Base-by-base conservation (phyloP, 2,888 invertebrate genomes). In the Mylabris sibirica region DNA sequence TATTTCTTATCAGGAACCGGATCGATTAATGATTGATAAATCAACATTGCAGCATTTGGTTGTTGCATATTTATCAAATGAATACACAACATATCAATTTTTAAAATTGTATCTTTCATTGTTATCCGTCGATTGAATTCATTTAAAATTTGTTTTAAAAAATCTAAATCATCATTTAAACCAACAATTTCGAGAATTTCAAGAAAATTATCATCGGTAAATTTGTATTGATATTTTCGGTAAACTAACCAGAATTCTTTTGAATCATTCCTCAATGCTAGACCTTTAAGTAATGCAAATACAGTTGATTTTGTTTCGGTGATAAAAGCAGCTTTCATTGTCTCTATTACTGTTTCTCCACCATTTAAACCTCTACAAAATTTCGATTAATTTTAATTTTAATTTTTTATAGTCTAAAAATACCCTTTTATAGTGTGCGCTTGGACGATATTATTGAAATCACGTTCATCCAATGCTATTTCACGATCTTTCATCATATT, bases 361-460 rank as follows among this genome's bases (percentile, higher is more conserved):
- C 86, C 87, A 1, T 84, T 65, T 1, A 87, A 65, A 71, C 88
- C 84, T 0, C 82, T 83, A 61, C 35, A 79, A 75, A 24, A 22
- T 11, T 5, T 65, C 59, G 59, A 35, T 14, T 26, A n/a, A 61
- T 41, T 59, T 57, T 17, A 3, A 11, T 14, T 12, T 38, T 14
- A 38, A 1, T 14, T 3, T 14, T 12, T 35, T 35, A 11, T 6
- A 65, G 1, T 35, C 49, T 9, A 57, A 30, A 57, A 84, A 83
- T 83, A 89, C 89, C 87, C 85, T 68, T 85, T 78, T 76, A 87
- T 87, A 11, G 88, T 87, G 80, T 91, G 88, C 12, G 88, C 89
- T 65, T 90, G 79, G 11, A 92, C 87, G 0, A 93, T 83, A 0
- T 88, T 86, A 75, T 89, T 89, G 65, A 90, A 90, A 22, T 89